Percentiles rank a stretch among this genome's conserved stretches.
Conservation (phyloP, 2,888 invertebrate species). For the Agrotis exclamationis region DNA sequence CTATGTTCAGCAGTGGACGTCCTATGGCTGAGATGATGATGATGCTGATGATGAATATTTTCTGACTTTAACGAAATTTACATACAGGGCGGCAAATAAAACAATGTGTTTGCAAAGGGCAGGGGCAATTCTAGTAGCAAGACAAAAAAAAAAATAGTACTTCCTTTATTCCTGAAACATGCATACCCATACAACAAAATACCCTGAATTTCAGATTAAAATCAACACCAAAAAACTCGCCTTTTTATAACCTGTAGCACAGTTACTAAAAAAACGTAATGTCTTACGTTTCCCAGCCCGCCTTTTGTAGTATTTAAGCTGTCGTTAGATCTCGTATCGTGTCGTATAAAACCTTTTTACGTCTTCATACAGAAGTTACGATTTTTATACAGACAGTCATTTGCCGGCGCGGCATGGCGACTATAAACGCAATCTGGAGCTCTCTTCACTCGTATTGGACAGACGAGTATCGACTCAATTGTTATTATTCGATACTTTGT, state of each 20-base stretch:
- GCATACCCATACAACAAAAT: neutral
- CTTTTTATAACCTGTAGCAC: constrained; percentile 18
- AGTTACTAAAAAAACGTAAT: constrained; percentile 28
- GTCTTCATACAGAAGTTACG: constrained; percentile 58
- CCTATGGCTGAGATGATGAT: no score
- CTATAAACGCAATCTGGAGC: constrained; percentile 61
- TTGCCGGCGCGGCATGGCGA: constrained; percentile 41
- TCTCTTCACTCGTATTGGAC: constrained; percentile 29
- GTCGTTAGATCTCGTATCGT: constrained; percentile 58
- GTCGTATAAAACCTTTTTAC: constrained; percentile 62
- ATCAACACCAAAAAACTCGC: neutral
- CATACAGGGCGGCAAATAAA: constrained; percentile 14
- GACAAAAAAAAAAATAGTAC: no score
- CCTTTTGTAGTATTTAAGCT: constrained; percentile 60
- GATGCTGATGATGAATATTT: no score
- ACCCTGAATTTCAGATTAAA: neutral
- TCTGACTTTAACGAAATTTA: constrained; percentile 28
- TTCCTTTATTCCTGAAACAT: no score
- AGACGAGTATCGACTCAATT: constrained; percentile 35
- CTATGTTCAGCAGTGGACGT: no score
- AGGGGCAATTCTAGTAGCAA: no score
- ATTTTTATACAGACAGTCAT: constrained; percentile 62
- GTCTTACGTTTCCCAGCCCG: constrained; percentile 37
- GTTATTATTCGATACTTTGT: constrained; percentile 52
- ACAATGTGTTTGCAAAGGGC: no score